Evolutionary conservation across 2,113 vertebrate genomes (phyloP), one percentile per base, ranked within the genome.

Genomic region (Oostethus manadensis): DNA sequence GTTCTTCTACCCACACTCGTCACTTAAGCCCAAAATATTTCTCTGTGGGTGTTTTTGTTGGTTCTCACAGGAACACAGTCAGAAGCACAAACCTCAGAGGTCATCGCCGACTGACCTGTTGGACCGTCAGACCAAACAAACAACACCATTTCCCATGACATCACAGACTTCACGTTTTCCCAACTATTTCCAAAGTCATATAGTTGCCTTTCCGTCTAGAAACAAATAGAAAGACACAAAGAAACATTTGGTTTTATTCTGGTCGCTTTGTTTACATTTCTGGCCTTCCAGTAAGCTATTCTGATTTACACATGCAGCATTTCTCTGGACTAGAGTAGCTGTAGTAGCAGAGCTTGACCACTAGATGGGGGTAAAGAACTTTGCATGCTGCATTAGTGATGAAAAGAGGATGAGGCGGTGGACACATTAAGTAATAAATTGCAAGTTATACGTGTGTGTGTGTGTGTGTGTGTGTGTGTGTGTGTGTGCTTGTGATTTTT

Each of bases 41-140:
- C 33, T 71, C 58, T 56, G 55, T 44, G 60, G 73, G 58, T 64
- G 47, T 64, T 60, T 73, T 82, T 76, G 62, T 79, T 70, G 55
- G 69, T 80, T 85, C 86, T 84, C 81, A 80, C 61, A 79, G 57
- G 63, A 80, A 76, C 48, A 58, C 33, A 20, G 49, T 63, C 58
- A 58, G 57, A 6, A 44, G 68, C 64, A 57, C n/a, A 58, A 69
- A 67, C 57, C 80, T 63, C 73, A 49, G 48, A 63, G 67, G 56
- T 69, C 73, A 56, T 47, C 49, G 18, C 56, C 58, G 17, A 45
- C 35, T 68, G 74, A 79, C 68, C 78, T 51, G 10, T 11, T 60
- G 40, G 73, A 49, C 66, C 47, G 56, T 10, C 18, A 57, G 43
- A 59, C 18, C 64, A 59, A 56, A 11, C 46, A 68, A 66, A 75